Percentiles rank a stretch among this genome's conserved stretches.
Conservation (phyloP, 2,888 invertebrate genomes). For the Dicyrtomina minuta region DNA sequence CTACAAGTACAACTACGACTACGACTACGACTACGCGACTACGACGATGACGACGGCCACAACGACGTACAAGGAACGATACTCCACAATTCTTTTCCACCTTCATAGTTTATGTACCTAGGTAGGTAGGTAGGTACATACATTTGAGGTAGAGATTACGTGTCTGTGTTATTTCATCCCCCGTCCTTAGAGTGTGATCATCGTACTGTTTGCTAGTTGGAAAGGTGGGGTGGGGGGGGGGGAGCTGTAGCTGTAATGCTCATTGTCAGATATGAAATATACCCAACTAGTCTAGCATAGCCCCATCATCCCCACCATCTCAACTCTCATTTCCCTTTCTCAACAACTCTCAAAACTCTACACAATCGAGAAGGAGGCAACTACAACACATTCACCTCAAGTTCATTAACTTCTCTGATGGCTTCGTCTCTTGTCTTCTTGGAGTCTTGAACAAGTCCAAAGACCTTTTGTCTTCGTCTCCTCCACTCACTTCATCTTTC, state of each 20-base stretch:
- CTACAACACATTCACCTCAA: constrained; percentile 36
- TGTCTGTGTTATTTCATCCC: no score
- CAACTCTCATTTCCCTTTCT: constrained; percentile 20
- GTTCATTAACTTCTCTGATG: constrained; percentile 33
- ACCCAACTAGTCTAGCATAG: not conserved
- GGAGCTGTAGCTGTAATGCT: not conserved
- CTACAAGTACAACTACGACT: no score
- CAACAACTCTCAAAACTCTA: constrained; percentile 5
- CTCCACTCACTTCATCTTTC: not conserved
- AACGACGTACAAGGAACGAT: no score
- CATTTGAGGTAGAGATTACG: no score
- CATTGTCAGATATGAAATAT: not conserved
- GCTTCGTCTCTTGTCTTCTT: not conserved
- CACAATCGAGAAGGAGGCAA: not conserved
- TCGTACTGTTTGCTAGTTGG: no score
- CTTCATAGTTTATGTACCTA: no score
- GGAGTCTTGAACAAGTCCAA: constrained; percentile 31
- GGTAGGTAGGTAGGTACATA: no score
- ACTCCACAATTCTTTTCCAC: no score
- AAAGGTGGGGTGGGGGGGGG: no score
- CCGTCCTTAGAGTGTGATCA: no score
- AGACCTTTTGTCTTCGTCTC: constrained; percentile 24
- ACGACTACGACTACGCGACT: no score
- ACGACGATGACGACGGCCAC: no score
- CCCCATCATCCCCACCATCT: not conserved